Conservation (phyloP, 37 sponge, comb jelly and placozoan species). For the Ephydatia muelleri region DNA sequence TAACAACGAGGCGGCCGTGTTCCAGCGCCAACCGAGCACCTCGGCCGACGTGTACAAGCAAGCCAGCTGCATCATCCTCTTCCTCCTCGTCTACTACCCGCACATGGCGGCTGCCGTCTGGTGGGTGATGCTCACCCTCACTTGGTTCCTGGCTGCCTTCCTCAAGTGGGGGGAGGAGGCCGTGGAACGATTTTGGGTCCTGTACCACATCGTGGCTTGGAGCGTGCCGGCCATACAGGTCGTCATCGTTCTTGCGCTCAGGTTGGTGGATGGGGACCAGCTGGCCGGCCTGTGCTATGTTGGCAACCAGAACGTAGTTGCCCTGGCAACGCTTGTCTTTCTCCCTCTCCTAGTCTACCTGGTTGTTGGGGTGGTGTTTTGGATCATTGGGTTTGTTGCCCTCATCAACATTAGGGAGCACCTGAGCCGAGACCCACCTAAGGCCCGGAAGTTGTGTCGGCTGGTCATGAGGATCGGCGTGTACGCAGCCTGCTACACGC, state of each 20-base stretch:
- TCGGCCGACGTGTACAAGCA: slow-evolving; percentile 32
- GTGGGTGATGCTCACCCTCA: slow-evolving; percentile 91
- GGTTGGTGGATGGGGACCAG: slow-evolving; percentile 86
- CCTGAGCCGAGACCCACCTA: slow-evolving; percentile 53
- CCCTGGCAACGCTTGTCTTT: slow-evolving; percentile 79
- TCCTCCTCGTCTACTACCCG: slow-evolving; percentile 78
- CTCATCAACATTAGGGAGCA: slow-evolving; percentile 66
- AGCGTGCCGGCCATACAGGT: slow-evolving; percentile 69
- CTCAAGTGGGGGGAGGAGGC: slow-evolving; percentile 97
- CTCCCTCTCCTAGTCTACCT: slow-evolving; percentile 69
- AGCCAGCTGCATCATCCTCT: slow-evolving; percentile 75
- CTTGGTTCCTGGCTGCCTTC: slow-evolving; percentile 93
- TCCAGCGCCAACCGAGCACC: slow-evolving; percentile 64
- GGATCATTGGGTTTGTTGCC: slow-evolving; percentile 67
- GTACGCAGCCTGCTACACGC: slow-evolving; percentile 79
- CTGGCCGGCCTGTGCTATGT: slow-evolving; percentile 77
- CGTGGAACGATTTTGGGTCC: slow-evolving; percentile 71
- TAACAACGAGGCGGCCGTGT: slow-evolving; percentile 28
- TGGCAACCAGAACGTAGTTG: slow-evolving; percentile 55
- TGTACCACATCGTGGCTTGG: slow-evolving; percentile 91
- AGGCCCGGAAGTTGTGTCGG: slow-evolving; percentile 67
- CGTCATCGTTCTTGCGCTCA: slow-evolving; percentile 59
- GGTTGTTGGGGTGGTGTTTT: slow-evolving; percentile 58
- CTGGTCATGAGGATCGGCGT: slow-evolving; percentile 84
- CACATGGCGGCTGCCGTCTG: slow-evolving; percentile 80